Percentiles rank a stretch among this genome's conserved stretches.
Evolutionary conservation across 64 coral and sea anemone species (phyloP).

Genomic region (Stylophora pistillata): DNA sequence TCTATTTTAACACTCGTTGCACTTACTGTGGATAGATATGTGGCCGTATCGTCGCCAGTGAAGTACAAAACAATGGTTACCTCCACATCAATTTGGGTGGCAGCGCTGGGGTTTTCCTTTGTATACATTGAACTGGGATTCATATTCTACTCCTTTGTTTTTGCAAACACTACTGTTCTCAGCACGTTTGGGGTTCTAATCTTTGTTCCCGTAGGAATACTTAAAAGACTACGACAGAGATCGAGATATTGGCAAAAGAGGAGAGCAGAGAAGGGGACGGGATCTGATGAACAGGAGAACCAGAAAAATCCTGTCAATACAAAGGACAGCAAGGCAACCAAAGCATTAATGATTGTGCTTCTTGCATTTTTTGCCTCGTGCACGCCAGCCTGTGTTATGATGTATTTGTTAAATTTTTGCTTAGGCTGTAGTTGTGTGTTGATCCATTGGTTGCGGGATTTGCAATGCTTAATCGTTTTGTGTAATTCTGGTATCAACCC

Average conservation of each 20-base stretch:
- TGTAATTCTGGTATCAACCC: conserved; percentile 76
- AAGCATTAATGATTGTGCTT: conserved; percentile 64
- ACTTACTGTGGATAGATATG: conserved; percentile 61
- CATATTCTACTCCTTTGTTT: conserved; percentile 59
- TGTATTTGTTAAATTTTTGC: conserved; percentile 80
- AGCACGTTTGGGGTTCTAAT: conserved; percentile 58
- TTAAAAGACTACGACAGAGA: conserved; percentile 31
- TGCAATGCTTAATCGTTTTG: conserved; percentile 59
- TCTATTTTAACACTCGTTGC: conserved; percentile 64
- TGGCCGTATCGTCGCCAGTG: conserved; percentile 63
- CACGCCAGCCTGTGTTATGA: conserved; percentile 66
- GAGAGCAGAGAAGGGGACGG: neutral
- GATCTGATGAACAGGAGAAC: neutral
- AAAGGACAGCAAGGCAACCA: conserved; percentile 51
- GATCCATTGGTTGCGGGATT: conserved; percentile 78
- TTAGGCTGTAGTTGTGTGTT: conserved; percentile 47
- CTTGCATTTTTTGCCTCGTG: conserved; percentile 66
- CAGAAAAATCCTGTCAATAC: conserved; percentile 16
- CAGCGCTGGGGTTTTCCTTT: conserved; percentile 31
- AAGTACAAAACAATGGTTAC: conserved; percentile 62
- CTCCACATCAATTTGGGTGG: conserved; percentile 54
- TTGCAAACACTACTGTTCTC: conserved; percentile 51
- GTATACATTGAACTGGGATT: conserved; percentile 67
- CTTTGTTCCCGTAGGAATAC: conserved; percentile 54
- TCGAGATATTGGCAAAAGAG: conserved; percentile 17